Conservation (phyloP, 2,888 invertebrate species). For the Dicyrtomina minuta region DNA sequence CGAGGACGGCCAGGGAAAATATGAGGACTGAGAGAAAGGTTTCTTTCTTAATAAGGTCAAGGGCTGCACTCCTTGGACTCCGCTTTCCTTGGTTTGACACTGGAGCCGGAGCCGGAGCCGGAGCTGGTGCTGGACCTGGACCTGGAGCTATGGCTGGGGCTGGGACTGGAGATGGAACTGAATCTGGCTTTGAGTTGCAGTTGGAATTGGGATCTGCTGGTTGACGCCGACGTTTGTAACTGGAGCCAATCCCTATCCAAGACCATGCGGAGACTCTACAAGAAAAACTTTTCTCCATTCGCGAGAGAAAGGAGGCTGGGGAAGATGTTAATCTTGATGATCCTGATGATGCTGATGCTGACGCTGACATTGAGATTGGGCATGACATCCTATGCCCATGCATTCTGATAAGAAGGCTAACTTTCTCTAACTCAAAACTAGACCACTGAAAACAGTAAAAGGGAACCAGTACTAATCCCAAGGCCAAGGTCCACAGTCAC, state of each 20-base stretch:
- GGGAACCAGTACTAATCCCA: too few species aligned
- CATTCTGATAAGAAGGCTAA: background rate
- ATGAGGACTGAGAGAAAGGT: constrained; percentile 62
- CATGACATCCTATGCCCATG: background rate
- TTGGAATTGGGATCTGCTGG: too few species aligned
- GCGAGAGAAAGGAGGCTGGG: too few species aligned
- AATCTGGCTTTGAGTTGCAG: background rate
- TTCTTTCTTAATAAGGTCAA: constrained; percentile 11
- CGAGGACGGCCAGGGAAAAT: constrained; percentile 56
- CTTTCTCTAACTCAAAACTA: too few species aligned
- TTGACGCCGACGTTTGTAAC: too few species aligned
- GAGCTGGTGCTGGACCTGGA: background rate
- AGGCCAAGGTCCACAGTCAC: background rate
- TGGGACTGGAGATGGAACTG: background rate
- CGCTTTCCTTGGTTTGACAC: background rate
- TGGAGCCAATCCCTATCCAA: too few species aligned
- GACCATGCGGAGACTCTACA: too few species aligned
- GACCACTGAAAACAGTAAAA: too few species aligned
- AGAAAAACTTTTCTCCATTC: too few species aligned
- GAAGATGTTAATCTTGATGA: background rate
- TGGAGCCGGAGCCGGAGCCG: background rate
- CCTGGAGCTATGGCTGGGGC: background rate
- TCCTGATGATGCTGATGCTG: constrained; percentile 10
- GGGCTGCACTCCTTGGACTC: background rate
- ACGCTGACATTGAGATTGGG: background rate